A percentile compares a stretch with the other conserved stretches of the same genome.
Conservation (phyloP, 2,888 invertebrate species). For the Pemphredon lugubris region DNA sequence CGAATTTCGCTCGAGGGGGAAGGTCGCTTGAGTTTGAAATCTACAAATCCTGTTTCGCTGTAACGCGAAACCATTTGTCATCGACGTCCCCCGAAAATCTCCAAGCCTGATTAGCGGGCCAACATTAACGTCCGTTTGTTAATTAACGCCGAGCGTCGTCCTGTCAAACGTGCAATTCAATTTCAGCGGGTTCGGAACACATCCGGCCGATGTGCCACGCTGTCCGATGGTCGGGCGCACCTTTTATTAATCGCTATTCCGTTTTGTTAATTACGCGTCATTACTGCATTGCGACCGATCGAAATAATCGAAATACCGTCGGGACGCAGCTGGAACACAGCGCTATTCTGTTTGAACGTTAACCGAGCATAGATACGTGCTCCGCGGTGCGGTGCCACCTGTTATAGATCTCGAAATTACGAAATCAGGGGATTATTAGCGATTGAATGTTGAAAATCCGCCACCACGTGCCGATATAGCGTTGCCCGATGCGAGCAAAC, state of each 20-base stretch:
- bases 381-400: conserved; percentile 47
- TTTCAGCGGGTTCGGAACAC: conserved; percentile 48
- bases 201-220: conserved; percentile 24
- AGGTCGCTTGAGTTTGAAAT: too few species aligned
- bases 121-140: conserved; percentile 55
- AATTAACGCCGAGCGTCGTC: conserved; percentile 53
- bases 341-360: conserved; percentile 13
- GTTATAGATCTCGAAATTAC: conserved; percentile 52
- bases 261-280: conserved; percentile 61
- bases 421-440: conserved; percentile 44
- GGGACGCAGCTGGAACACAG: not conserved
- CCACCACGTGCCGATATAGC: too few species aligned
- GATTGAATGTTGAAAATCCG: conserved; percentile 37
- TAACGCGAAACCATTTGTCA: conserved; percentile 29
- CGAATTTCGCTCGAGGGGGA: too few species aligned
- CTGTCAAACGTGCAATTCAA: conserved; percentile 53
- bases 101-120: conserved; percentile 26
- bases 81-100: conserved; percentile 31
- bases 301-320: conserved; percentile 29
- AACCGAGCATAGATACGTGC: not conserved
- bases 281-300: conserved; percentile 30
- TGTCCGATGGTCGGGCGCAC: conserved; percentile 33
- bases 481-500: conserved; percentile 1
- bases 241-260: conserved; percentile 61
- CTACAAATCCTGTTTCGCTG: not conserved